phyloP scores from a whole-genome alignment of 2,797 vertebrate species.

The Danio aesculapii region DNA sequence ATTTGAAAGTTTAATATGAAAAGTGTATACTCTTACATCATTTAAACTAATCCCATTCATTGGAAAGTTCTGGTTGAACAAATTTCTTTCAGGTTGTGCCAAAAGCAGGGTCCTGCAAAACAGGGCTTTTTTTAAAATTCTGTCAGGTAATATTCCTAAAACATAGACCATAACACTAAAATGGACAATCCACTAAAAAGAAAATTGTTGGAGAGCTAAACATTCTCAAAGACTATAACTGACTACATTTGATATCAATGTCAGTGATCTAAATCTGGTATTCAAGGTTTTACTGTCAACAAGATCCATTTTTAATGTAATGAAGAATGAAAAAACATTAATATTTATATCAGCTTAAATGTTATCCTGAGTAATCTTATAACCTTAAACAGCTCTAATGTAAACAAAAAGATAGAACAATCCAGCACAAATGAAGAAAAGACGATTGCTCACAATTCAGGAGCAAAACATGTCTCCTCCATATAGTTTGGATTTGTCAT shows the following conservation, averaged over 20 bases:
- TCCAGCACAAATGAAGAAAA: neutral
- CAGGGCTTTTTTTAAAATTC: neutral
- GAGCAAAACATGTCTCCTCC: neutral
- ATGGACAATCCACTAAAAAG: no score
- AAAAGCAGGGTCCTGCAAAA: neutral
- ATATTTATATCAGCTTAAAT: neutral
- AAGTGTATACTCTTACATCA: neutral
- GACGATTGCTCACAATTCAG: no score
- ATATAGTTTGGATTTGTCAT: slow-evolving; percentile 11
- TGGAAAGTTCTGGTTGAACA: neutral
- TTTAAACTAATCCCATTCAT: neutral
- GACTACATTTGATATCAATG: neutral
- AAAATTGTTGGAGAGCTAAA: neutral
- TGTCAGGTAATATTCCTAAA: neutral
- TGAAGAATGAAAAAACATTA: neutral
- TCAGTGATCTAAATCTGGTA: neutral
- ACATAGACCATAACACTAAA: neutral
- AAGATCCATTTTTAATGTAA: neutral
- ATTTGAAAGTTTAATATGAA: neutral
- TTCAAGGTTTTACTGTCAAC: neutral
- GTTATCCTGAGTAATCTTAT: neutral
- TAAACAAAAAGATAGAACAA: neutral
- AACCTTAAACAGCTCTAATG: neutral
- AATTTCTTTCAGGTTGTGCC: neutral
- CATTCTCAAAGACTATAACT: neutral